Percentiles rank a stretch among this genome's conserved stretches.
phyloP scores from a whole-genome alignment of 2,797 vertebrate species.

The Meda fulgida region DNA sequence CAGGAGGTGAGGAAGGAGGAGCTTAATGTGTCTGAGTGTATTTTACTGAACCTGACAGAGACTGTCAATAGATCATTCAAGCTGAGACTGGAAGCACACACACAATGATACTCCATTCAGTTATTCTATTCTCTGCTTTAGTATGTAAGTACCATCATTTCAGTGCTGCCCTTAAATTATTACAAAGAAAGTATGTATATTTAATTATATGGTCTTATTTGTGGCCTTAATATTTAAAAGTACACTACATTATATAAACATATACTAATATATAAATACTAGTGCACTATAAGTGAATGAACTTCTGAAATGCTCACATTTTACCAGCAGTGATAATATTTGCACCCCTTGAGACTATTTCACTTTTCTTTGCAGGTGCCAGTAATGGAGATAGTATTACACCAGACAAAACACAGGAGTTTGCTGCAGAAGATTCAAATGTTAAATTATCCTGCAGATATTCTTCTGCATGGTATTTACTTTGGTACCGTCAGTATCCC shows the following conservation, averaged over 20 bases:
- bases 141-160: not conserved
- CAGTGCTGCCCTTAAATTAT: not conserved
- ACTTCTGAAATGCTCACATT: not conserved
- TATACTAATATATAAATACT: too few relatives aligned
- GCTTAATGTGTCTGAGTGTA: not conserved
- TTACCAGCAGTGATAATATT: not conserved
- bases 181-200: too few relatives aligned
- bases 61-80: not conserved
- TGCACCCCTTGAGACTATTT: too few relatives aligned
- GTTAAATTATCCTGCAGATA: not conserved
- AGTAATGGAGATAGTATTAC: constrained; percentile 4
- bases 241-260: too few relatives aligned
- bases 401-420: constrained; percentile 1
- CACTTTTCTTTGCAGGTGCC: not conserved
- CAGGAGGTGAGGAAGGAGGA: not conserved
- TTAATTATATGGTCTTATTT: not conserved
- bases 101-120: constrained; percentile 15
- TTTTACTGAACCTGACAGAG: not conserved
- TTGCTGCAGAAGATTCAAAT: not conserved
- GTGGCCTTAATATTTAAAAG: not conserved
- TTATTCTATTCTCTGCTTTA: not conserved
- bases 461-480: constrained; percentile 1
- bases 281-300: not conserved
- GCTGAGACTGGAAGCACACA: not conserved
- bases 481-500: constrained; percentile 22